Evolutionary conservation across 2,113 vertebrate species (phyloP).

Genomic region (Brienomyrus brachyistius): DNA sequence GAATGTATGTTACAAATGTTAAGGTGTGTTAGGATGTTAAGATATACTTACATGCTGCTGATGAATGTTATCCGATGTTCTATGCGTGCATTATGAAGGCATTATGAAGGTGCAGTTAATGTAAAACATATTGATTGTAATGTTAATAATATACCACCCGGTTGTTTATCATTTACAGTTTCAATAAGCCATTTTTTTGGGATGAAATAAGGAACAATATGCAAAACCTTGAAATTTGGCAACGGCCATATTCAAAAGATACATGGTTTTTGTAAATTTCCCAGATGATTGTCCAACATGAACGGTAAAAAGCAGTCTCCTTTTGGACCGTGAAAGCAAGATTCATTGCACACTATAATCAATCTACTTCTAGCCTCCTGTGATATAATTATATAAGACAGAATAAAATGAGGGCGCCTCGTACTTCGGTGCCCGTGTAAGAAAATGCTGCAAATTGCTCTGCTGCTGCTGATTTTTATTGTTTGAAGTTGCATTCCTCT

Average conservation of each 20-base stretch:
- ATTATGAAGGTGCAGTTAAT: not conserved
- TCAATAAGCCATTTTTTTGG: not conserved
- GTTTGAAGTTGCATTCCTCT: too few relatives aligned
- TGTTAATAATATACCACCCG: not conserved
- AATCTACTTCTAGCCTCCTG: not conserved
- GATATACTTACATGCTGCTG: not conserved
- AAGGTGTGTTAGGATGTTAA: not conserved
- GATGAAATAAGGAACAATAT: not conserved
- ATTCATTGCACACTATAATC: not conserved
- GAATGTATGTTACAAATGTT: not conserved
- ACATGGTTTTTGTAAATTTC: not conserved
- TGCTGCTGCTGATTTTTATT: too few relatives aligned
- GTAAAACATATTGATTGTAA: not conserved
- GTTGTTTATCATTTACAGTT: not conserved
- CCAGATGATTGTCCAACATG: not conserved
- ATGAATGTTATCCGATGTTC: not conserved
- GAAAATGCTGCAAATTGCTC: not conserved
- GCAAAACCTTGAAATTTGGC: not conserved
- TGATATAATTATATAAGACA: not conserved
- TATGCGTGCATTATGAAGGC: not conserved
- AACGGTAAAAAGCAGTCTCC: not conserved
- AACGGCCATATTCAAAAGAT: not conserved
- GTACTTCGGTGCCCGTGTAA: not conserved
- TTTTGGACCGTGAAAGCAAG: not conserved
- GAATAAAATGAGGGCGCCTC: not conserved